Percentiles rank a stretch among this genome's conserved stretches.
Evolutionary conservation across 2,113 vertebrate genomes (phyloP).

Genomic region (Oncorhynchus tshawytscha): DNA sequence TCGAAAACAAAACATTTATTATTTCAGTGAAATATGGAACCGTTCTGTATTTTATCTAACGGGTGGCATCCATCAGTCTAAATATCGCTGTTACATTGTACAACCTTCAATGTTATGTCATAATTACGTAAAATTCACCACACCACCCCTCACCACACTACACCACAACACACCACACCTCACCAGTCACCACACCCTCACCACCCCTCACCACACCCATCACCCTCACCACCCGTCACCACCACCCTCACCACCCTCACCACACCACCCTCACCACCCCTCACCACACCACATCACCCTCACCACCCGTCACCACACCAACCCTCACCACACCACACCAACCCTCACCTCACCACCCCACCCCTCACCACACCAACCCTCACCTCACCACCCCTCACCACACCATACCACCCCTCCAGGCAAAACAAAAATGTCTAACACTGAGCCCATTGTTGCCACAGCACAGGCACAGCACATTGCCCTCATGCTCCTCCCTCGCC

Average conservation of each 20-base stretch:
- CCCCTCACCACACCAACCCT: not conserved
- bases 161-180: not conserved
- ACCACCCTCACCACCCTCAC: not conserved
- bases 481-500: not conserved
- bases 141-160: slow-evolving; percentile 19
- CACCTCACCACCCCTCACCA: not conserved
- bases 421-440: slow-evolving; percentile 48
- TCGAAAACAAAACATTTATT: no score
- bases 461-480: slow-evolving; percentile 7
- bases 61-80: no score
- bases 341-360: not conserved
- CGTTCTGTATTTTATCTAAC: no score
- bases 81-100: no score
- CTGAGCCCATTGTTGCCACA: slow-evolving; percentile 50
- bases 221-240: not conserved
- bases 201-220: not conserved
- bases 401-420: slow-evolving; percentile 7
- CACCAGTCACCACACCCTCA: slow-evolving; percentile 5
- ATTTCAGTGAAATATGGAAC: no score
- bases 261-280: no score
- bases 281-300: not conserved
- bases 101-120: no score
- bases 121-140: not conserved
- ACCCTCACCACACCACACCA: not conserved
- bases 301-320: not conserved